Percentiles rank a stretch among this genome's conserved stretches.
These are phyloP conservation scores for Catamblyrhynchus diadema DNA, from an alignment of 2,797 vertebrate genomes.

Conservation along the genomic window DNA sequence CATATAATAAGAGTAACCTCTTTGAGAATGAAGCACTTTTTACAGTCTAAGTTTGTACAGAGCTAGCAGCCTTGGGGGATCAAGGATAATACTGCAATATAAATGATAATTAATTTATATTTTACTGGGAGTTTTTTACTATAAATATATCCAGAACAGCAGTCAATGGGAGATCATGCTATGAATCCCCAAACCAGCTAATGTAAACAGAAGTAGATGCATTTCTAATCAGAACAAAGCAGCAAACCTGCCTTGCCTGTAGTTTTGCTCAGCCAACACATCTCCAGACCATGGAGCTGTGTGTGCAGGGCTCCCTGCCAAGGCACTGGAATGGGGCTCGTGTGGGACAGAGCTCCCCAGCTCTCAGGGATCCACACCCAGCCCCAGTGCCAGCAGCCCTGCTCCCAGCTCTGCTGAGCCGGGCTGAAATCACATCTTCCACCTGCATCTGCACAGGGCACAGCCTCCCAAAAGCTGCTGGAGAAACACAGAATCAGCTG, in stretches of 20 bases:
- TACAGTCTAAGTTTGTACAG: neutral
- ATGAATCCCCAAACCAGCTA: neutral
- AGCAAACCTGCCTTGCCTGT: neutral
- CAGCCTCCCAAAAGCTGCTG: neutral
- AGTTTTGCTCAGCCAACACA: neutral
- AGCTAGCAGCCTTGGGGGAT: neutral
- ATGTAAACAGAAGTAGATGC: fast-evolving
- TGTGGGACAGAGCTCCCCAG: neutral
- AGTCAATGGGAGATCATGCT: neutral
- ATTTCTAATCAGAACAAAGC: neutral
- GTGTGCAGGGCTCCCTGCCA: fast-evolving
- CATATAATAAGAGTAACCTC: neutral
- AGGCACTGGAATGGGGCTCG: fast-evolving
- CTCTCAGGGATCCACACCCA: fast-evolving
- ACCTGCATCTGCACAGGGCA: too few species aligned
- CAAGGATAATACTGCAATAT: neutral
- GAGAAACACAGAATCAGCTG: too few species aligned
- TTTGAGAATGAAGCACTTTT: neutral
- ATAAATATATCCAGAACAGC: neutral
- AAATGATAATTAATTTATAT: conserved; percentile 49
- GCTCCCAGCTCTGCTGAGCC: neutral
- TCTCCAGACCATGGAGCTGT: fast-evolving
- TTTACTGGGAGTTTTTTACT: neutral
- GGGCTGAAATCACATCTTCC: fast-evolving
- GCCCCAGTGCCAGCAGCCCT: fast-evolving